Base-by-base conservation (phyloP, 2,797 vertebrate genomes). In the Carcharodon carcharias region DNA sequence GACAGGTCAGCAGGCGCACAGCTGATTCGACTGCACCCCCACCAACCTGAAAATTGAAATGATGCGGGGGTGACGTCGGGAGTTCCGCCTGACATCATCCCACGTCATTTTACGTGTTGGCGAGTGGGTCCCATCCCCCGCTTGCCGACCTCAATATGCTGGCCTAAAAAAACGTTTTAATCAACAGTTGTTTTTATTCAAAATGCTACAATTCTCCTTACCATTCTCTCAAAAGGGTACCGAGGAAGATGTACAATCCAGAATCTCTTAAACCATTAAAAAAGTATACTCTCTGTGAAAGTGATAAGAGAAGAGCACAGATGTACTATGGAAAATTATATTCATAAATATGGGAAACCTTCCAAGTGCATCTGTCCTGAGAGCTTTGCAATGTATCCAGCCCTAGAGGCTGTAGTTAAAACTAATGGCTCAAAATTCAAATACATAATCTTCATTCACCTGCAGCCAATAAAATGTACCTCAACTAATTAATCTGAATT, bases 371-470 rank as follows among this genome's bases (percentile, higher is more conserved):
- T 61, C 88, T 61, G 28, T 7, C 56, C 56, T 89, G 56, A 91
- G 56, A 58, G 56, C 88, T 35, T 16, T 91, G 31, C 56, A 61
- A 61, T 91, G 31, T 35, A n/a, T 91, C 88, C 28, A 61, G 88
- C 12, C 54, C 56, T 35, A n/a, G 14, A 35, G 88, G 31, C 28
- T 58, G 56, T 14, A 61, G 14, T 61, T 18, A 31, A 61, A 31
- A 61, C 58, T 91, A n/a, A 91, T 35, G 88, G 88, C 56, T 91
- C 31, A 91, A 91, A 7, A 91, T 58, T 89, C 87, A 89, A 28
- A 58, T 89, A 5, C 54, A 26, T 2, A 26, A 31, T 88, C 28
- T 58, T 89, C 11, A 58, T 58, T 58, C 87, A 61, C 88, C 14
- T 16, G 56, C 56, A n/a, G 88, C 56, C 56, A 35, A 61, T 14